Conservation (phyloP, 2,888 invertebrate species). For the Phaonia tiefii region DNA sequence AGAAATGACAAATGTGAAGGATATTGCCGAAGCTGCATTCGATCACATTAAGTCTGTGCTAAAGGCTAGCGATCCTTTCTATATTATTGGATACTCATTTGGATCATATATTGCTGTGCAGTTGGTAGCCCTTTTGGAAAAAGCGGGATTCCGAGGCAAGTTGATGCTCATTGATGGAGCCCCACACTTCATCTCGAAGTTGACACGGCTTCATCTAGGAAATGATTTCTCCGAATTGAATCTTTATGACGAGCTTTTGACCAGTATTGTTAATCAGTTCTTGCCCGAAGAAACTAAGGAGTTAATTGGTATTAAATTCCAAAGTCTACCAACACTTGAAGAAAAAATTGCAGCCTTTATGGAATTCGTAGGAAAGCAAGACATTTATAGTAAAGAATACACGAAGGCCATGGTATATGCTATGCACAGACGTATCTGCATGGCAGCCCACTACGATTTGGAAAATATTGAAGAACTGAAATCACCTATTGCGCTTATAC, state of each 20-base stretch:
- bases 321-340: conserved; percentile 82
- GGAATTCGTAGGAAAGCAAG: conserved; percentile 79
- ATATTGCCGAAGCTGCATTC: conserved; percentile 73
- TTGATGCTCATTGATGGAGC: conserved; percentile 91
- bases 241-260: conserved; percentile 75
- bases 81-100: conserved; percentile 93
- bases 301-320: conserved; percentile 79
- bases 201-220: conserved; percentile 75
- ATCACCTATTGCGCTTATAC: conserved; percentile 84
- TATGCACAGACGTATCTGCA: conserved; percentile 83
- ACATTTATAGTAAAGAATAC: conserved; percentile 79
- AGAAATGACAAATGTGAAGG: conserved; percentile 71
- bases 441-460: conserved; percentile 81
- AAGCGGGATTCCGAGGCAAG: conserved; percentile 84
- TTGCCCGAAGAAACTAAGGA: conserved; percentile 77
- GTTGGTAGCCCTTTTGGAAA: conserved; percentile 87
- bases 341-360: conserved; percentile 83
- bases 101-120: conserved; percentile 90
- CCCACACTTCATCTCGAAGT: conserved; percentile 85
- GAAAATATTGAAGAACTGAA: conserved; percentile 80
- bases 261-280: conserved; percentile 74
- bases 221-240: conserved; percentile 74
- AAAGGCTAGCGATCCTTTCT: conserved; percentile 84
- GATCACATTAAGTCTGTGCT: conserved; percentile 83
- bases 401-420: conserved; percentile 79